A percentile compares a stretch with the other conserved stretches of the same genome.
Conservation (phyloP, 64 coral and sea anemone genomes). For the Hydrozoanthus tunicans region DNA sequence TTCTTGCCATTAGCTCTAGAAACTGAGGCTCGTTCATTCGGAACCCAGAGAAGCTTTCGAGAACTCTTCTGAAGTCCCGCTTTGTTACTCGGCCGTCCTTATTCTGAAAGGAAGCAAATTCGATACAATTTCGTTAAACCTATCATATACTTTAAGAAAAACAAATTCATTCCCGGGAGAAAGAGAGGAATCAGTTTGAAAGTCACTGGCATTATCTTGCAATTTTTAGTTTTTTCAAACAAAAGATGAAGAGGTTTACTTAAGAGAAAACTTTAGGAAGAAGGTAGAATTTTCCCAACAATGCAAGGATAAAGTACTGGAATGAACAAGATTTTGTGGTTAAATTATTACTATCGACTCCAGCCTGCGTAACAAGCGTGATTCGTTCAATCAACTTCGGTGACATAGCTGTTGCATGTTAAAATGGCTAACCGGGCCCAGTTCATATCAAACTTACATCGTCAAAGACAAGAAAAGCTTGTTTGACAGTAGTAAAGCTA, state of each 20-base stretch:
- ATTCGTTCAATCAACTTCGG: no score
- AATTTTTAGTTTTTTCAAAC: no score
- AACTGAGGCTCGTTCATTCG: slow-evolving; percentile 92
- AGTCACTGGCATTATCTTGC: not conserved
- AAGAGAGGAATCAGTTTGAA: not conserved
- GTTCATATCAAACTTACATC: slow-evolving; percentile 60
- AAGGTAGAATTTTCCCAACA: no score
- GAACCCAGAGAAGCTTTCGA: slow-evolving; percentile 90
- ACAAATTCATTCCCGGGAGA: not conserved
- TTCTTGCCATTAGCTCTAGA: slow-evolving; percentile 83
- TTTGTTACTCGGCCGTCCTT: slow-evolving; percentile 93
- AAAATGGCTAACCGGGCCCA: not conserved
- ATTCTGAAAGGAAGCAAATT: slow-evolving; percentile 64
- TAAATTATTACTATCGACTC: no score
- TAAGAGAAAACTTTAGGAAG: not conserved
- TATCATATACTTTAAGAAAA: not conserved
- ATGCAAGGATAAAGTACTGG: no score
- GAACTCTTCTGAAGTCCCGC: slow-evolving; percentile 83
- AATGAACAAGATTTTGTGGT: no score
- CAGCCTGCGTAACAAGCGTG: no score
- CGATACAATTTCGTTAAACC: not conserved
- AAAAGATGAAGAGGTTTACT: not conserved
- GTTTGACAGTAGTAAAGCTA: slow-evolving; percentile 87
- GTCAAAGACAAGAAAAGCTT: slow-evolving; percentile 99
- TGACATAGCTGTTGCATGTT: no score